Evolutionary conservation across 2,113 vertebrate species (phyloP).

Genomic region (Murina feae): DNA sequence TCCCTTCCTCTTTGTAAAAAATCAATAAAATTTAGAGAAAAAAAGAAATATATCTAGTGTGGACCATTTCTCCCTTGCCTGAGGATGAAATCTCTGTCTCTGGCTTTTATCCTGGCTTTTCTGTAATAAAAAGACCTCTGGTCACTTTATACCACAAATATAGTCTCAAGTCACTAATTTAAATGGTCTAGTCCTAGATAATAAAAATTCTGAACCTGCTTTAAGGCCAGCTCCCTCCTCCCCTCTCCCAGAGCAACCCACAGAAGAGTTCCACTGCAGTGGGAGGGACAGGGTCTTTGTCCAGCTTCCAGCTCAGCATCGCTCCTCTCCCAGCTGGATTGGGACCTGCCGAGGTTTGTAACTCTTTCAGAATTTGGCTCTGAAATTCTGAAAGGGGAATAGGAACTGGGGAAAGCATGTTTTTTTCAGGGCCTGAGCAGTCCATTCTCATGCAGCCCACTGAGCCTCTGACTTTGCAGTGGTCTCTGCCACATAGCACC

Average conservation of each 20-base stretch:
- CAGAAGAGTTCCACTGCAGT: neutral
- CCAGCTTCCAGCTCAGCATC: neutral
- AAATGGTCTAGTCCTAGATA: constrained; percentile 39
- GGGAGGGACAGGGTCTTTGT: neutral
- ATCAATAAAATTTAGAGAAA: too few relatives aligned
- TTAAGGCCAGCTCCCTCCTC: neutral
- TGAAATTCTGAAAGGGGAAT: too few relatives aligned
- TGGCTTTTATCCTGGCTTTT: constrained; percentile 57
- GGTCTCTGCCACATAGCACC: neutral
- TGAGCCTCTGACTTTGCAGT: neutral
- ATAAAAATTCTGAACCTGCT: constrained; percentile 19
- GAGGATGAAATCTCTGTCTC: constrained; percentile 56
- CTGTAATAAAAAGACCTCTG: constrained; percentile 64
- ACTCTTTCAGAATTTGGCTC: neutral
- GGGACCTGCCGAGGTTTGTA: neutral
- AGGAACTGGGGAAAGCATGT: neutral
- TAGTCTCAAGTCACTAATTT: constrained; percentile 57
- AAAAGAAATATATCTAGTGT: constrained; percentile 46
- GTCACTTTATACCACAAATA: constrained; percentile 56
- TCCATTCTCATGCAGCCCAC: neutral
- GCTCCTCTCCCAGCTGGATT: neutral
- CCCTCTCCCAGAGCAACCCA: neutral
- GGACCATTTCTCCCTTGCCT: constrained; percentile 34
- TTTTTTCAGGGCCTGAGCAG: rapidly evolving
- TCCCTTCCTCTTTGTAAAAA: too few relatives aligned